Evolutionary conservation across 2,888 invertebrate genomes (phyloP).

Genomic region (Rhopalosiphum nymphaeae): DNA sequence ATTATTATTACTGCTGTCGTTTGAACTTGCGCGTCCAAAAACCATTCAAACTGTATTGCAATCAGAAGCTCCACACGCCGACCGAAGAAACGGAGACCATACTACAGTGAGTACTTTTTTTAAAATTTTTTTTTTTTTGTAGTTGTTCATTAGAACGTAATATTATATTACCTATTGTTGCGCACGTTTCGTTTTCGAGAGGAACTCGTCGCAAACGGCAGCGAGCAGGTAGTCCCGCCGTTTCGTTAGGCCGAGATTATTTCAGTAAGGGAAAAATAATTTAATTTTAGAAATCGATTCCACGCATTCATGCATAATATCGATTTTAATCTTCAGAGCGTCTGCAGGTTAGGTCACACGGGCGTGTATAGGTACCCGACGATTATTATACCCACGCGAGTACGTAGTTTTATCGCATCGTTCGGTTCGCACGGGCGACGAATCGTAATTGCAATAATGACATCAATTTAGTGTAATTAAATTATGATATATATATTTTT

Average conservation of each 20-base stretch:
- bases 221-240: neutral
- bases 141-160: neutral
- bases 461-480: neutral
- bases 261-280: conserved; percentile 23
- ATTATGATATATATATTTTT: neutral
- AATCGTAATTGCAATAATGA: neutral
- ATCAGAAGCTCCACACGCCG: neutral
- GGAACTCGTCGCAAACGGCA: neutral
- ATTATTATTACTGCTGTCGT: neutral
- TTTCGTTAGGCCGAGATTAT: conserved; percentile 22
- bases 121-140: neutral
- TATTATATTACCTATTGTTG: neutral
- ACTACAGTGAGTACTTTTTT: conserved; percentile 13
- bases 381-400: neutral
- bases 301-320: neutral
- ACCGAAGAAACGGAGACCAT: neutral
- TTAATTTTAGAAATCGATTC: conserved; percentile 22
- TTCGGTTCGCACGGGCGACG: neutral
- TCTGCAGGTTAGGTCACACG: neutral
- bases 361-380: neutral
- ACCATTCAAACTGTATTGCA: conserved; percentile 28
- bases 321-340: neutral
- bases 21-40: neutral
- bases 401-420: neutral
- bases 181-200: neutral